phyloP scores from a whole-genome alignment of 2,888 invertebrate species.

The Eumerus sabulonum region DNA sequence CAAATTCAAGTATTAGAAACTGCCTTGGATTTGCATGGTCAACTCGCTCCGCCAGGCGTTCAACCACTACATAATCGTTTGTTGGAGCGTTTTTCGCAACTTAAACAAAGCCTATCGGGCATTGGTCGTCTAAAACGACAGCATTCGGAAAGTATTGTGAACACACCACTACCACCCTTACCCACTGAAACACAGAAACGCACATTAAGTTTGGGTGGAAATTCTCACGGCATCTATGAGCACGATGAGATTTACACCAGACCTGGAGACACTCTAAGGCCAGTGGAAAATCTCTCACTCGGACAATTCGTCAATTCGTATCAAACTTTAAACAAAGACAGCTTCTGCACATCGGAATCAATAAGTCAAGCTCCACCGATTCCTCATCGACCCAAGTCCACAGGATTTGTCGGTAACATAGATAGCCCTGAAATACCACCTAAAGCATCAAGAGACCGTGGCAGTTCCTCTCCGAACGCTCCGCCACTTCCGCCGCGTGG shows the following conservation, averaged over 20 bases:
- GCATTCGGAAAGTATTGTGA: slow-evolving; percentile 89
- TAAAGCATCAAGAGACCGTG: slow-evolving; percentile 76
- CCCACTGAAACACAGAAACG: slow-evolving; percentile 83
- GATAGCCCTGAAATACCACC: slow-evolving; percentile 80
- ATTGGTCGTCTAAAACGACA: slow-evolving; percentile 85
- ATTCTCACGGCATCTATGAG: slow-evolving; percentile 80
- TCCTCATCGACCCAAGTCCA: slow-evolving; percentile 82
- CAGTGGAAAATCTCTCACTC: slow-evolving; percentile 72
- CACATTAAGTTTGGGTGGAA: slow-evolving; percentile 78
- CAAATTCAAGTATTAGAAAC: slow-evolving; percentile 90
- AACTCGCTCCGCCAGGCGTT: slow-evolving; percentile 91
- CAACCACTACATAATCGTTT: slow-evolving; percentile 93
- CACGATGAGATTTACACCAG: slow-evolving; percentile 88
- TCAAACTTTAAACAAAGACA: slow-evolving; percentile 76
- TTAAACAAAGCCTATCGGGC: slow-evolving; percentile 84
- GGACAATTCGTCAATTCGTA: slow-evolving; percentile 73
- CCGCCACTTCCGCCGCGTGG: slow-evolving; percentile 91
- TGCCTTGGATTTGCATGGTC: slow-evolving; percentile 90
- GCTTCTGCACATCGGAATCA: slow-evolving; percentile 69
- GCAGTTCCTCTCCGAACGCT: slow-evolving; percentile 81
- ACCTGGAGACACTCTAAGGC: slow-evolving; percentile 79
- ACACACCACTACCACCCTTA: slow-evolving; percentile 90
- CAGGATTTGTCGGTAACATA: slow-evolving; percentile 79
- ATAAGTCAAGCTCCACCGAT: slow-evolving; percentile 81
- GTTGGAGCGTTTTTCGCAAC: slow-evolving; percentile 91